These are phyloP conservation scores for Penaeus chinensis DNA, from an alignment of 1,140 invertebrate species.

Conservation along the genomic window DNA sequence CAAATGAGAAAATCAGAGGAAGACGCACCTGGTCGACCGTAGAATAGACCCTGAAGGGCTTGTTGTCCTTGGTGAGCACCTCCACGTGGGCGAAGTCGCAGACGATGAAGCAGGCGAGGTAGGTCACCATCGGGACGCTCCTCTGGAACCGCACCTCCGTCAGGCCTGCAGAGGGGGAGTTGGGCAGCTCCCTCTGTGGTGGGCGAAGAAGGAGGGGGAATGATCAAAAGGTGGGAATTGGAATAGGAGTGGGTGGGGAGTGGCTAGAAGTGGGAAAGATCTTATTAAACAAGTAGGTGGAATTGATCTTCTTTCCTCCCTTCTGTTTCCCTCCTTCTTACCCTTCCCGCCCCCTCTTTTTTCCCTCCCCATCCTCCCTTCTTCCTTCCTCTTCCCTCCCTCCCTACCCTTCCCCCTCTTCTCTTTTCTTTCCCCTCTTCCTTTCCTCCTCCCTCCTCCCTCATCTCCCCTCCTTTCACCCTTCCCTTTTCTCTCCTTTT, in stretches of 20 bases:
- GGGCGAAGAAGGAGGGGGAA: neutral
- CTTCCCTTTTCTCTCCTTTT: too few relatives aligned
- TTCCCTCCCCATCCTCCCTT: too few relatives aligned
- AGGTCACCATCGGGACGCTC: slow-evolving; percentile 92
- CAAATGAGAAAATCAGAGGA: neutral
- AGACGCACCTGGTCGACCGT: slow-evolving; percentile 75
- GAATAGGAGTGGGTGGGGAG: neutral
- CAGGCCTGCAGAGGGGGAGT: slow-evolving; percentile 48
- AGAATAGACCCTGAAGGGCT: slow-evolving; percentile 79
- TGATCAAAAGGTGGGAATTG: neutral
- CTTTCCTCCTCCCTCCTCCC: too few relatives aligned
- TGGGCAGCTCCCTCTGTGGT: slow-evolving; percentile 27
- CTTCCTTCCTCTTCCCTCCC: too few relatives aligned
- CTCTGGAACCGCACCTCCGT: slow-evolving; percentile 78
- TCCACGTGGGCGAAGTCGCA: slow-evolving; percentile 80
- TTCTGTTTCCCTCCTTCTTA: neutral
- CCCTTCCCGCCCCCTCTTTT: neutral
- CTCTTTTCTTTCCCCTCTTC: too few relatives aligned
- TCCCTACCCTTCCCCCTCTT: too few relatives aligned
- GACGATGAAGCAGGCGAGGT: slow-evolving; percentile 89
- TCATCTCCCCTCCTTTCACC: too few relatives aligned
- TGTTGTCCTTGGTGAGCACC: slow-evolving; percentile 61
- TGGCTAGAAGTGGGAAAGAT: too few relatives aligned
- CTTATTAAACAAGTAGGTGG: too few relatives aligned
- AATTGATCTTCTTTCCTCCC: neutral